These are phyloP conservation scores for Anoplopoma fimbria DNA, from an alignment of 2,113 vertebrate genomes.

Conservation along the genomic window DNA sequence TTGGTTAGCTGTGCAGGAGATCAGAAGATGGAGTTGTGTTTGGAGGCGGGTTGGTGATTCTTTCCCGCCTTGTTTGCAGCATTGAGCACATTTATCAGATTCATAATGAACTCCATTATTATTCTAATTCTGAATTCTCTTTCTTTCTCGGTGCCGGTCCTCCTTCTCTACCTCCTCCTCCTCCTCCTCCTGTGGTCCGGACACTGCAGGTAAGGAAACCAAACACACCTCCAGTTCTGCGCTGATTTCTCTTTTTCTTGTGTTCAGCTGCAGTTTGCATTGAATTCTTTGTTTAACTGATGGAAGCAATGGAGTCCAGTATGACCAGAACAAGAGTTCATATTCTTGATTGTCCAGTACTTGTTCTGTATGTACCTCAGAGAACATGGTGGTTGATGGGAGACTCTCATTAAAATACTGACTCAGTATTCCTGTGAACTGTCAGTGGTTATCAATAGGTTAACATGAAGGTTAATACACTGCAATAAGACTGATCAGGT, in stretches of 20 bases:
- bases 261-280: too few relatives aligned
- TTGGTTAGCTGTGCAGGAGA: background rate
- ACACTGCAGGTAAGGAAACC: slow-evolving; percentile 42
- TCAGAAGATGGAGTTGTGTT: background rate
- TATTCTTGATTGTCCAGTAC: too few relatives aligned
- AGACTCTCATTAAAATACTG: background rate
- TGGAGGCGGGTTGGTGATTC: background rate
- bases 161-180: background rate
- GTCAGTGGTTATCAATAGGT: slow-evolving; percentile 1
- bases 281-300: too few relatives aligned
- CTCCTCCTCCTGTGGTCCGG: background rate
- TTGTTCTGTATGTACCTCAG: background rate
- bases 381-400: background rate
- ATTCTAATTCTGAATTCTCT: background rate
- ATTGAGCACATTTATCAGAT: background rate
- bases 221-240: background rate
- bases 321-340: too few relatives aligned
- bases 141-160: background rate
- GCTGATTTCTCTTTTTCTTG: too few relatives aligned
- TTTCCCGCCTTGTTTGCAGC: background rate
- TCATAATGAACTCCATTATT: rapidly evolving
- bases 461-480: slow-evolving; percentile 7
- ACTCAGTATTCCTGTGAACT: background rate
- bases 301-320: too few relatives aligned
- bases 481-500: background rate